These are phyloP conservation scores for Lacerta viridis DNA, from an alignment of 2,797 vertebrate genomes.

Conservation along the genomic window DNA sequence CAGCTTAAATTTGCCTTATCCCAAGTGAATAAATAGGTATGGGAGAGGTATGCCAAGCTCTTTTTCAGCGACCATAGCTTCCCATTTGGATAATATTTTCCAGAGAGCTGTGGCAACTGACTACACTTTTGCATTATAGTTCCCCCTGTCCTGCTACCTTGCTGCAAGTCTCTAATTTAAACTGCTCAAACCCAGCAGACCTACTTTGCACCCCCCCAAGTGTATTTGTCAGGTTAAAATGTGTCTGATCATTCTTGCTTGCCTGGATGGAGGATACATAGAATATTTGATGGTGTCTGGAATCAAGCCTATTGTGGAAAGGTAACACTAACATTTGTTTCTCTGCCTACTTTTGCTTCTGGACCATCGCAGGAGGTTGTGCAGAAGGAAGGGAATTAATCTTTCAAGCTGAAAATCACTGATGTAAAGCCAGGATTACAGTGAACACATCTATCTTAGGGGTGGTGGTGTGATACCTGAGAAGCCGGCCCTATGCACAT, in stretches of 20 bases:
- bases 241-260: too few relatives aligned
- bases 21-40: background rate
- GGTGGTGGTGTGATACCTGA: background rate
- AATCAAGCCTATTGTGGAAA: too few relatives aligned
- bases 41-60: background rate
- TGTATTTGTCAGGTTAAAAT: too few relatives aligned
- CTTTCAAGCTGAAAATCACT: too few relatives aligned
- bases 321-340: too few relatives aligned
- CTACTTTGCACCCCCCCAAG: too few relatives aligned
- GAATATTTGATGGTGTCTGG: too few relatives aligned
- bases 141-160: background rate
- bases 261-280: too few relatives aligned
- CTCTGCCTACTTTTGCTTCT: too few relatives aligned
- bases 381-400: too few relatives aligned
- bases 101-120: background rate
- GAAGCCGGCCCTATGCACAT: background rate
- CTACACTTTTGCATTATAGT: background rate
- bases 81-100: background rate
- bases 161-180: background rate
- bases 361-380: too few relatives aligned
- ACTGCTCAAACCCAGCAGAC: background rate
- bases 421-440: background rate
- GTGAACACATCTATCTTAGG: background rate
- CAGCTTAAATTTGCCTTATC: background rate
- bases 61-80: background rate